Conservation (phyloP, 2,113 vertebrate genomes). For the Lepisosteus oculatus region DNA sequence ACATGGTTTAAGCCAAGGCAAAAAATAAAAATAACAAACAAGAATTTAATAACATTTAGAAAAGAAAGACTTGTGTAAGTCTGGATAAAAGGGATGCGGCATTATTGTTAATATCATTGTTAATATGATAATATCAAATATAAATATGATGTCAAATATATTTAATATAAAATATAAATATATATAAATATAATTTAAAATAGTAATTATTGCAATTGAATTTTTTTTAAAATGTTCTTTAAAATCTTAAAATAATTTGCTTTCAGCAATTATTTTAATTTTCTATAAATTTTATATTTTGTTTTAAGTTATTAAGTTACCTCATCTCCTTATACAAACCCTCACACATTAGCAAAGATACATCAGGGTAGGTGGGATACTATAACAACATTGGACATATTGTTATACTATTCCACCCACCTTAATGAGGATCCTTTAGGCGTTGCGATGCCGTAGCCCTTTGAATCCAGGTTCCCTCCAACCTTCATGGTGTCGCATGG, state of each 20-base stretch:
- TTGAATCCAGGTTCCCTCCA: conserved; percentile 98
- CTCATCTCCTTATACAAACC: conserved; percentile 97
- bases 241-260: conserved; percentile 70
- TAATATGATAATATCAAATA: neutral
- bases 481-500: conserved; percentile 99
- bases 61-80: conserved; percentile 44
- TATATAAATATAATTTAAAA: conserved; percentile 3
- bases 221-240: conserved; percentile 47
- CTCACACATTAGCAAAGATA: conserved; percentile 94
- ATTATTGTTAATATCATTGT: conserved; percentile 30
- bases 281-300: conserved; percentile 41
- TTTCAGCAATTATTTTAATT: conserved; percentile 8
- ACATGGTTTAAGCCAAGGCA: conserved; percentile 67
- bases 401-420: conserved; percentile 99
- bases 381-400: conserved; percentile 99
- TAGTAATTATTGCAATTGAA: conserved; percentile 43
- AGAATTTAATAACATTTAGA: conserved; percentile 18
- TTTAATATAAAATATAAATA: conserved; percentile 11
- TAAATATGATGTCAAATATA: neutral
- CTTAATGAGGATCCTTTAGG: conserved; percentile 99
- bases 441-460: conserved; percentile 98
- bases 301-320: conserved; percentile 70
- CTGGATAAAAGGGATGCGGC: conserved; percentile 36
- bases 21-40: conserved; percentile 39
- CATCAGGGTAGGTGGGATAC: conserved; percentile 99